A percentile compares a stretch with the other conserved stretches of the same genome.
phyloP scores from a whole-genome alignment of 1,140 invertebrate species.

The Wasmannia auropunctata region DNA sequence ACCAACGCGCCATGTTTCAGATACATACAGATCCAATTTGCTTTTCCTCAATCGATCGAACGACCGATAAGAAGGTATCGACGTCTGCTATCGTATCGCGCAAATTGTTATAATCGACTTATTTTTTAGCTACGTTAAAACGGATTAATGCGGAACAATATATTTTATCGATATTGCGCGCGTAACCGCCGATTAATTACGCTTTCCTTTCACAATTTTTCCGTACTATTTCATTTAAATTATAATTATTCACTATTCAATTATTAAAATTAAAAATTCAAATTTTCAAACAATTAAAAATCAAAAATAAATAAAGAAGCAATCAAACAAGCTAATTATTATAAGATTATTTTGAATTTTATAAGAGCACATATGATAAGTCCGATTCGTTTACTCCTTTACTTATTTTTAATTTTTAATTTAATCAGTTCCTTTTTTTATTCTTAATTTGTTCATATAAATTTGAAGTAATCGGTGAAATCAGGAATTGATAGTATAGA shows the following conservation, averaged over 20 bases:
- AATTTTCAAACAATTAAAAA: no score
- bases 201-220: constrained; percentile 11
- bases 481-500: neutral
- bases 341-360: no score
- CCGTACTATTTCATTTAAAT: neutral
- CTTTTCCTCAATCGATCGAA: neutral
- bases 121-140: neutral
- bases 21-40: neutral
- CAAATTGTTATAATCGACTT: neutral
- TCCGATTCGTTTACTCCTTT: no score
- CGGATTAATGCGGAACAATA: neutral
- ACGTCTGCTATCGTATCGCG: neutral
- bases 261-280: neutral
- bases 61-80: neutral
- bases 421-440: no score
- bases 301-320: no score
- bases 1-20: neutral
- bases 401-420: neutral
- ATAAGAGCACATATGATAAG: no score
- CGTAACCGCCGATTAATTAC: constrained; percentile 24
- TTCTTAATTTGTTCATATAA: neutral
- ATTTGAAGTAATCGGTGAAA: neutral
- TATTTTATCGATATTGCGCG: constrained; percentile 1
- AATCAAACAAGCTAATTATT: no score
- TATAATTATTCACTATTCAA: neutral